Conservation (phyloP, 2,113 vertebrate genomes). For the Athene noctua region DNA sequence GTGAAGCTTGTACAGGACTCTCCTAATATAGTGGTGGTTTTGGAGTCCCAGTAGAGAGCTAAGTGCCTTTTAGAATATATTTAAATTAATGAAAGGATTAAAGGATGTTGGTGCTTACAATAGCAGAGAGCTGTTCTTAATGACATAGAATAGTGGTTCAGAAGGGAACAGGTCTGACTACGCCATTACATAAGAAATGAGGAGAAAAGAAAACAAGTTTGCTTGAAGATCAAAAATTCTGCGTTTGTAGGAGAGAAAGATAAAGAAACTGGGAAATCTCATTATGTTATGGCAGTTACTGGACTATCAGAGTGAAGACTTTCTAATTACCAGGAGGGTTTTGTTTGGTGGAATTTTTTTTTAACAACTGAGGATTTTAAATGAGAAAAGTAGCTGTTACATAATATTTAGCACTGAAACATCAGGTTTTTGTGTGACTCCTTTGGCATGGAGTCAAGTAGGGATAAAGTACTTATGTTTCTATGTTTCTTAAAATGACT, state of each 20-base stretch:
- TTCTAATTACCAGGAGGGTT: background rate
- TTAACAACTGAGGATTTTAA: background rate
- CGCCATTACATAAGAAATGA: background rate
- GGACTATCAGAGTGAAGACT: background rate
- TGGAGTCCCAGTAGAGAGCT: background rate
- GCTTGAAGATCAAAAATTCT: background rate
- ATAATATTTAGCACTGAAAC: constrained; percentile 6
- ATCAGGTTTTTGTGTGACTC: background rate
- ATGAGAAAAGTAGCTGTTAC: background rate
- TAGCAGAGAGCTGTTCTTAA: background rate
- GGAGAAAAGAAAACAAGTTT: background rate
- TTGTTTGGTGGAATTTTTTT: background rate
- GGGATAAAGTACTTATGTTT: constrained; percentile 28
- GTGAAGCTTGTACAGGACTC: background rate
- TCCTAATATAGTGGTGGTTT: background rate
- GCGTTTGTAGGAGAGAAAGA: background rate
- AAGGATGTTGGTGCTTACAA: constrained; percentile 27
- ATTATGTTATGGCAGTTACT: background rate
- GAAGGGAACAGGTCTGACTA: background rate
- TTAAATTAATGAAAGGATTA: constrained; percentile 48
- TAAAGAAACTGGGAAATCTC: background rate
- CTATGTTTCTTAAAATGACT: constrained; percentile 28
- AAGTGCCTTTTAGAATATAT: constrained; percentile 36
- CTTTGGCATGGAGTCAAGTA: constrained; percentile 25
- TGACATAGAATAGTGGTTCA: background rate